Evolutionary conservation across 2,888 invertebrate species (phyloP), one percentile per base, ranked within the genome.

Genomic region (Poecilus cupreus): DNA sequence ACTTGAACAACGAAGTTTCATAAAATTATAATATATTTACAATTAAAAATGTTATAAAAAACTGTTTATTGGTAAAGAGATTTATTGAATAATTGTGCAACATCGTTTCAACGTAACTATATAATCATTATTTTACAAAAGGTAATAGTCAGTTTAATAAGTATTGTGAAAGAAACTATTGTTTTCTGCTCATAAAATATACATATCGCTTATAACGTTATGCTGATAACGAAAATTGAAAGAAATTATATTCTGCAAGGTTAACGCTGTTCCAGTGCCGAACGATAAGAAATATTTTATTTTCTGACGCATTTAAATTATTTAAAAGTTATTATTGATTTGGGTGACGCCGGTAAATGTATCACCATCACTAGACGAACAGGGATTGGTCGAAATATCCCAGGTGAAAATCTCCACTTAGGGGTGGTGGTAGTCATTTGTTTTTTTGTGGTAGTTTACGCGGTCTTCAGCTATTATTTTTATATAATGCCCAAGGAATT

Each of bases 401-500:
- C 75, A 54, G 75, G 75, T 75, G 51, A 54, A 51, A 75, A 75
- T 32, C 13, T 22, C 20, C 22, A 68, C 4, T 74, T 74, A 51
- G 46, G 64, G 64, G 64, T 20, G 32, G 60, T 64, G 32, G 57
- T 57, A 26, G 39, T 72, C 22, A 72, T 72, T 72, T 72, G 13
- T 72, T 72, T 72, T 72, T 72, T 49, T 72, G 22, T 10, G 60
- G 64, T 64, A 51, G 51, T 32, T 54, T 39, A 3, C 76, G 57
- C 76, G 57, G 32, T 46, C 20, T 13, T 13, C 39, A 60, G 24
- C 46, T 43, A 20, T 6, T 60, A 68, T 6, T 68, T 70, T 54
- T 37, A 32, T 22, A 70, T 74, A 49, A 82, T 82, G 80, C 39
- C 80, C 32, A 70, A 80, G 64, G 75, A 76, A 32, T 74, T 80